Percentiles rank a stretch among this genome's conserved stretches.
Evolutionary conservation across 2,888 invertebrate genomes (phyloP).

Genomic region (Helobdella robusta): DNA sequence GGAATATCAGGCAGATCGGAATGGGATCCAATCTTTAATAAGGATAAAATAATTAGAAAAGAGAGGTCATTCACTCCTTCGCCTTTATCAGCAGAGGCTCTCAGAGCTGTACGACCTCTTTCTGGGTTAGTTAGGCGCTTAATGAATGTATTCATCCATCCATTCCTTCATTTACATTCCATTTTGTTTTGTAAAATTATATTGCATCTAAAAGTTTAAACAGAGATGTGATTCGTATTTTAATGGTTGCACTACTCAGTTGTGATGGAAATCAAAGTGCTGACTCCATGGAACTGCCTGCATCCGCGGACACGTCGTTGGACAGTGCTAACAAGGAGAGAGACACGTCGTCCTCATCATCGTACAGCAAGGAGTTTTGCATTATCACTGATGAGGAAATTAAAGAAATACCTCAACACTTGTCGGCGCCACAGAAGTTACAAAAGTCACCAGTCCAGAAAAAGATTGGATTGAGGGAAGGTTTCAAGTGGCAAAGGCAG

Average conservation of each 20-base stretch:
- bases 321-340: constrained; percentile 5
- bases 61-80: constrained; percentile 10
- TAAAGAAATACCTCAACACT: constrained; percentile 35
- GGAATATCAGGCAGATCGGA: neutral
- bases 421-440: constrained; percentile 14
- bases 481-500: constrained; percentile 81
- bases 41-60: constrained; percentile 10
- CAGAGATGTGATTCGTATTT: neutral
- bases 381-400: constrained; percentile 56
- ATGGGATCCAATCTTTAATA: constrained; percentile 6
- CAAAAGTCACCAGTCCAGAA: neutral
- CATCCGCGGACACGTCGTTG: neutral
- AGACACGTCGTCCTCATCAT: constrained; percentile 49
- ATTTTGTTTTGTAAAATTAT: no score
- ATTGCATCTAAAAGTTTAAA: neutral
- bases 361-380: constrained; percentile 79
- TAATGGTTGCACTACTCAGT: neutral
- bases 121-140: neutral
- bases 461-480: constrained; percentile 41
- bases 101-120: neutral
- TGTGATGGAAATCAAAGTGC: neutral
- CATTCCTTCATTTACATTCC: no score
- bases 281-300: constrained; percentile 8
- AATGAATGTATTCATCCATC: neutral
- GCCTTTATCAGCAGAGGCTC: neutral